Evolutionary conservation across 2,888 invertebrate genomes (phyloP).

Genomic region (Trissoscelio sp.): DNA sequence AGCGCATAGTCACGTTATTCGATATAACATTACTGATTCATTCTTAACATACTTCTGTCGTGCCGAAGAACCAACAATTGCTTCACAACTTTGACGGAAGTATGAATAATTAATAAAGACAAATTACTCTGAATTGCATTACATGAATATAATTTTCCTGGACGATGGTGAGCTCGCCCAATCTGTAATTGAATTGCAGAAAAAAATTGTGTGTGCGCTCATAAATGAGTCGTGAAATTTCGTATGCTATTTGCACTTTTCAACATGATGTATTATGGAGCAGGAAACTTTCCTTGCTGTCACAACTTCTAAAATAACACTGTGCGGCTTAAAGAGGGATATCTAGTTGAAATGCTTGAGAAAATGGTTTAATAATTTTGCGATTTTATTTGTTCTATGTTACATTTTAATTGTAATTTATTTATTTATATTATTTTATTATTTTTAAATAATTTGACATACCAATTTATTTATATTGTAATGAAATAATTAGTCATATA

Average conservation of each 20-base stretch:
- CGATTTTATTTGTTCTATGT: too few species aligned
- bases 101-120: slow-evolving; percentile 46
- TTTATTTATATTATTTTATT: too few species aligned
- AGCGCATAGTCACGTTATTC: slow-evolving; percentile 22
- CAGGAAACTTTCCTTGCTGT: neutral
- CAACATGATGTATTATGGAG: neutral
- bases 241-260: slow-evolving; percentile 1
- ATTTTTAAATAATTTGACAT: too few species aligned
- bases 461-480: too few species aligned
- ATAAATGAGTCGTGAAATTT: slow-evolving; percentile 17
- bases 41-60: slow-evolving; percentile 19
- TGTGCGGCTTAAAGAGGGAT: neutral
- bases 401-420: too few species aligned
- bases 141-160: slow-evolving; percentile 10
- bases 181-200: slow-evolving; percentile 5
- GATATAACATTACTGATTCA: slow-evolving; percentile 34
- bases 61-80: slow-evolving; percentile 4
- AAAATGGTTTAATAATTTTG: neutral
- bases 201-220: neutral
- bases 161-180: slow-evolving; percentile 13
- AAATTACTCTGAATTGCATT: slow-evolving; percentile 32
- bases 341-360: neutral
- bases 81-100: slow-evolving; percentile 28
- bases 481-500: too few species aligned
- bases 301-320: neutral